Conservation (phyloP, 2,113 vertebrate species). For the Triplophysa siluroides region DNA sequence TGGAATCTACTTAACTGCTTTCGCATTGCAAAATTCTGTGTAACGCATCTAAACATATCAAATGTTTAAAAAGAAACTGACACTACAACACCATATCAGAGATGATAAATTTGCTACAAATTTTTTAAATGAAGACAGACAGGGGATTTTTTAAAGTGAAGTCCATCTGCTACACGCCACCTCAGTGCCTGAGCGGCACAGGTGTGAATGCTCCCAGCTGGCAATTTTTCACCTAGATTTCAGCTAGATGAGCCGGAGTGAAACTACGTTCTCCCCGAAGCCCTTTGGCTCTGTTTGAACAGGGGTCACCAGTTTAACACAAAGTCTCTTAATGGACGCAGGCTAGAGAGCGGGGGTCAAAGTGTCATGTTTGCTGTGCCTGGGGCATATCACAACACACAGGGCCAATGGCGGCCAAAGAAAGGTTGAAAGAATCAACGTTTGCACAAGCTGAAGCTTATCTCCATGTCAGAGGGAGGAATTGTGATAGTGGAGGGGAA, state of each 20-base stretch:
- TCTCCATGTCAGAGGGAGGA: slow-evolving; percentile 52
- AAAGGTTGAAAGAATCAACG: slow-evolving; percentile 55
- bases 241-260: not conserved
- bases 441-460: slow-evolving; percentile 50
- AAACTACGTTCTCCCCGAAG: slow-evolving; percentile 16
- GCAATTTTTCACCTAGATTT: slow-evolving; percentile 1
- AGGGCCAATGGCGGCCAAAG: slow-evolving; percentile 59
- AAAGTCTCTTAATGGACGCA: slow-evolving; percentile 67
- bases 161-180: not conserved
- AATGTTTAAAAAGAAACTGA: too few relatives aligned
- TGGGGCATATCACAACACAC: slow-evolving; percentile 69
- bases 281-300: slow-evolving; percentile 61
- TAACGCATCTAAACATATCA: too few relatives aligned
- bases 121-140: too few relatives aligned
- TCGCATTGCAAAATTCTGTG: too few relatives aligned
- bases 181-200: not conserved
- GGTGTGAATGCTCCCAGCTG: not conserved
- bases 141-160: not conserved
- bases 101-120: too few relatives aligned
- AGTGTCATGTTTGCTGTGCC: slow-evolving; percentile 75
- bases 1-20: too few relatives aligned
- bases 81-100: too few relatives aligned
- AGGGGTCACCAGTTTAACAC: slow-evolving; percentile 58
- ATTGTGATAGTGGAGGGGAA: slow-evolving; percentile 53
- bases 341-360: slow-evolving; percentile 65